Evolutionary conservation across 2,113 vertebrate species (phyloP), one percentile per base, ranked within the genome.

Genomic region (Sylvilagus bachmani): DNA sequence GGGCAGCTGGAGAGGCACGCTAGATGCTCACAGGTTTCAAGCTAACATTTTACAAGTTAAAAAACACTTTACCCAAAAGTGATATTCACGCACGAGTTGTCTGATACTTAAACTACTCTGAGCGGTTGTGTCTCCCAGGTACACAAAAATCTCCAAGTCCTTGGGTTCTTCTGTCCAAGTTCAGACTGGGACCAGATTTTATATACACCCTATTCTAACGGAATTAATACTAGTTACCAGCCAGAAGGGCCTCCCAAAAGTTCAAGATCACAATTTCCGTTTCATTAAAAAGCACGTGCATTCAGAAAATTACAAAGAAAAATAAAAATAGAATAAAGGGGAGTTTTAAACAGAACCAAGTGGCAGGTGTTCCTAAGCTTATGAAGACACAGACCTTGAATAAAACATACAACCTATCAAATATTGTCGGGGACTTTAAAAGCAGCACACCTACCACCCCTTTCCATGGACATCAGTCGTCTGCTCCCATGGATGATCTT

Each of bases 1-100:
- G 38, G 38, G 38, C 5, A 1, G 5, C 38, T 24, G 33, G 75
- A 6, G 44, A 8, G 0, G 0, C 2, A 0, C 21, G 2, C 31
- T 2, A 3, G 16, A 0, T 2, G 5, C 22, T 19, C 13, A 61
- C 29, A 2, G 4, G 70, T 25, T 29, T 74, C 77, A 80, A 24
- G 33, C 9, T 9, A 29, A 58, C 17, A 2, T 22, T 36, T n/a
- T 6, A 19, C 55, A 14, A 58, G 13, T 58, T 5, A 58, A 58
- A 58, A 58, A 44, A 44, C 44, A 44, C 44, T 44, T 44, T 44
- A 44, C 53, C 17, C 62, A 64, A 62, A 31, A 44, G 6, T 3
- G 3, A 16, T 3, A 24, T 3, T 27, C 4, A 85, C 61, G 36
- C 13, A 31, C 66, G 73, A 55, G 61, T n/a, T 70, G 11, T 17